Evolutionary conservation across 1,140 invertebrate species (phyloP), one percentile per base, ranked within the genome.

Genomic region (Notospermus geniculatus): DNA sequence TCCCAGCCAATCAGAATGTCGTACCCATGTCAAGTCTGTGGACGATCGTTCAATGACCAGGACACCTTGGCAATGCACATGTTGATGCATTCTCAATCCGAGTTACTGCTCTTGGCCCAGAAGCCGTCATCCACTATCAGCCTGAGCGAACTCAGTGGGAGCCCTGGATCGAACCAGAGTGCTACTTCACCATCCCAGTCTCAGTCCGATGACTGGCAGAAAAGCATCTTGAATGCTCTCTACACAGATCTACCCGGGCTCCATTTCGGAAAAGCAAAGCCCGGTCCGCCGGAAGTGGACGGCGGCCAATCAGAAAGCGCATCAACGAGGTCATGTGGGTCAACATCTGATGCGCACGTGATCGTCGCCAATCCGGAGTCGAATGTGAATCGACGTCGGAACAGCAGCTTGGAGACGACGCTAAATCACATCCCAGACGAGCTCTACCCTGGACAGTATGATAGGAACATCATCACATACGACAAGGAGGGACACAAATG

Each of bases 41-140:
- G 53, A 28, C 45, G 46, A 17, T 43, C 43, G 17, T 64, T 60
- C 43, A 50, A 55, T 13, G 46, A 62, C 22, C 53, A 57, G 11
- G 63, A 69, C 30, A 25, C 60, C 27, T 29, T 59, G 2, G 59
- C 60, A 0, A 59, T 67, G 63, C 65, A 67, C 57, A 25, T 66
- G 32, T 54, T 57, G 15, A 32, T 59, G 17, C 52, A 61, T 22
- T 61, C 53, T 41, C 46, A 50, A 1, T 4, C 23, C 2, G 50
- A 53, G 28, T 28, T 28, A 22, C 50, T 28, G 15, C 5, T 53
- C 15, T 27, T 53, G 28, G 23, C 9, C 23, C 19, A 27, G 15
- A 23, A 27, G 23, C 28, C 28, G 23, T 23, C 23, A 23, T 27
- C 23, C 22, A 53, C 23, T 1, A 53, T 27, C 15, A 53, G 23